Evolutionary conservation across 2,888 invertebrate species (phyloP).

Genomic region (Lordiphosa andalusiaca): DNA sequence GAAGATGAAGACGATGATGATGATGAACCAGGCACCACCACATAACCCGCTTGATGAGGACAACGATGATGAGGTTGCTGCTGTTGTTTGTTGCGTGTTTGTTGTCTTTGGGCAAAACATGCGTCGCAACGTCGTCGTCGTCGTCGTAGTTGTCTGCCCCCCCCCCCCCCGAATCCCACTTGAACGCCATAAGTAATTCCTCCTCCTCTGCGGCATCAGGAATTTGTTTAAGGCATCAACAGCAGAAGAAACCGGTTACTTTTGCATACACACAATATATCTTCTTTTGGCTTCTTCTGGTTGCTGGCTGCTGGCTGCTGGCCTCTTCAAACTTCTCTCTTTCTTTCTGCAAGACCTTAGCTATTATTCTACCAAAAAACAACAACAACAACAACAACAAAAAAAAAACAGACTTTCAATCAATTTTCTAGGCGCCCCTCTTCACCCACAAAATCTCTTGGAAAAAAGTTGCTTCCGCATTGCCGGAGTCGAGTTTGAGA

Average conservation of each 20-base stretch:
- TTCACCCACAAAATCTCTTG: no score
- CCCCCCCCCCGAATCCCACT: constrained; percentile 1
- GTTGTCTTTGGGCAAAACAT: constrained; percentile 28
- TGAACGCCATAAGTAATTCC: no score
- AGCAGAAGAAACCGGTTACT: constrained; percentile 30
- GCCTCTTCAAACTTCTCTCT: no score
- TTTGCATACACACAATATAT: constrained; percentile 22
- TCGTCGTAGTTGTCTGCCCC: constrained; percentile 3
- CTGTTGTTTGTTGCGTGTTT: constrained; percentile 37
- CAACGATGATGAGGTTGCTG: constrained; percentile 27
- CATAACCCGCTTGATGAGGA: constrained; percentile 24
- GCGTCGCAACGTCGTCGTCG: constrained; percentile 11
- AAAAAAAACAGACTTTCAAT: no score
- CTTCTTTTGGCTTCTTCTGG: no score
- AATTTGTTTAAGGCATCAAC: neutral
- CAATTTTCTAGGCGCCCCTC: no score
- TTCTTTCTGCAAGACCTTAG: no score
- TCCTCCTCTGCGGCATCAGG: neutral
- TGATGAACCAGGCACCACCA: constrained; percentile 9
- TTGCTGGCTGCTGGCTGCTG: no score
- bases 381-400: no score
- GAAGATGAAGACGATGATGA: constrained; percentile 14
- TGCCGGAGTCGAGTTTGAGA: no score
- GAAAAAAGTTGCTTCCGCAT: no score
- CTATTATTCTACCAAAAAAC: no score